These are phyloP conservation scores for Drosophila mayaguana DNA, from an alignment of 2,888 invertebrate species.

Conservation along the genomic window DNA sequence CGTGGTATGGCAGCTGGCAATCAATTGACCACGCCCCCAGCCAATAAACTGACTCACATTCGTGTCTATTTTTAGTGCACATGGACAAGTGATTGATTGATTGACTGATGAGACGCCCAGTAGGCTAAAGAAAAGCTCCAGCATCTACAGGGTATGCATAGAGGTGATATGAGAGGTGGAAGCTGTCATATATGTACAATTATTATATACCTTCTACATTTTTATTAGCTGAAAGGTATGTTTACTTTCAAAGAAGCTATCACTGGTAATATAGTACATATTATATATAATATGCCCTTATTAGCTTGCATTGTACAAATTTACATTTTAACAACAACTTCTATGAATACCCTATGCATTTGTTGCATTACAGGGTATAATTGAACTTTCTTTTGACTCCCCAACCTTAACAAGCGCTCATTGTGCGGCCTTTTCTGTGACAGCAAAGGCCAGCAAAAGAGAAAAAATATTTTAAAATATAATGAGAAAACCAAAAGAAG, in stretches of 20 bases:
- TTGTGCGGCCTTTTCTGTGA: slow-evolving; percentile 51
- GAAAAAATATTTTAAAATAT: slow-evolving; percentile 35
- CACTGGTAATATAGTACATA: too few species aligned
- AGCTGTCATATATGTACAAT: not conserved
- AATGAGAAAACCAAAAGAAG: slow-evolving; percentile 48
- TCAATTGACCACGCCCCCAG: slow-evolving; percentile 43
- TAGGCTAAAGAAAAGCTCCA: not conserved
- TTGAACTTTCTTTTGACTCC: slow-evolving; percentile 50
- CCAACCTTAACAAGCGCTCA: slow-evolving; percentile 40
- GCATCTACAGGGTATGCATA: not conserved
- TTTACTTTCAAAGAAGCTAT: too few species aligned
- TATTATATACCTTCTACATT: too few species aligned
- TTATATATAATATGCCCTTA: too few species aligned
- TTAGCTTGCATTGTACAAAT: too few species aligned
- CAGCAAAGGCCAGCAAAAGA: slow-evolving; percentile 50
- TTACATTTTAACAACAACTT: too few species aligned
- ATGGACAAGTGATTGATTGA: slow-evolving; percentile 20
- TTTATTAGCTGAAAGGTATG: too few species aligned
- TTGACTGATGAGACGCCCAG: slow-evolving; percentile 2
- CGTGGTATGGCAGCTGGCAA: slow-evolving; percentile 25
- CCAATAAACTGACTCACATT: slow-evolving; percentile 14
- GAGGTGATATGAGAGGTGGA: not conserved
- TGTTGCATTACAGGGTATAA: slow-evolving; percentile 30
- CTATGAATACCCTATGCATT: not conserved
- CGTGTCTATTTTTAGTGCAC: slow-evolving; percentile 39